A percentile compares a stretch with the other conserved stretches of the same genome.
Evolutionary conservation across 2,888 invertebrate species (phyloP).

Genomic region (Papilio elwesi): DNA sequence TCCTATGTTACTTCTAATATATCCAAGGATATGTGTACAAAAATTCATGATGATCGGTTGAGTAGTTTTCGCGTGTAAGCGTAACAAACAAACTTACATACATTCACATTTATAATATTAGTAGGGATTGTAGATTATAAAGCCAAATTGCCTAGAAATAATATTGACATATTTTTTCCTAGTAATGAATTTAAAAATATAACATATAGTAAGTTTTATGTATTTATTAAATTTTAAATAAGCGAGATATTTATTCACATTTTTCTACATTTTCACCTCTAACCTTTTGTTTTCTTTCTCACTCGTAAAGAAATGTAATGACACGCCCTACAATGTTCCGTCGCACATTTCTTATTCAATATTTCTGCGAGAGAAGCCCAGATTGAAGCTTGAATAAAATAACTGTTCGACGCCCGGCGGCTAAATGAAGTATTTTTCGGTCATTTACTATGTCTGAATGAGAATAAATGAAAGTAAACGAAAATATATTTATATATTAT

Average conservation of each 20-base stretch:
- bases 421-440: slow-evolving; percentile 26
- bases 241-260: neutral
- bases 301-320: slow-evolving; percentile 4
- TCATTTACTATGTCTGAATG: slow-evolving; percentile 7
- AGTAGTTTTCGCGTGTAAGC: too few relatives aligned
- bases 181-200: neutral
- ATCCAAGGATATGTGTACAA: too few relatives aligned
- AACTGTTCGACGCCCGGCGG: slow-evolving; percentile 25
- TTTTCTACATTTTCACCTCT: neutral
- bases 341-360: slow-evolving; percentile 36
- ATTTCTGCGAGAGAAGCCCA: slow-evolving; percentile 32
- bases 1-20: too few relatives aligned
- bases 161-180: too few relatives aligned
- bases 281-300: slow-evolving; percentile 1
- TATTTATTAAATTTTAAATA: neutral
- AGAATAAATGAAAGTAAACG: neutral
- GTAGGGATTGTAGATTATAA: too few relatives aligned
- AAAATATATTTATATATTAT: neutral
- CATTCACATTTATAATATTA: too few relatives aligned
- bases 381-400: slow-evolving; percentile 38
- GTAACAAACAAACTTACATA: too few relatives aligned
- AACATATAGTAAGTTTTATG: neutral
- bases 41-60: too few relatives aligned
- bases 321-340: slow-evolving; percentile 14
- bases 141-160: too few relatives aligned